Base-by-base conservation (phyloP, 2,113 vertebrate genomes). In the Hydrolagus affinis region DNA sequence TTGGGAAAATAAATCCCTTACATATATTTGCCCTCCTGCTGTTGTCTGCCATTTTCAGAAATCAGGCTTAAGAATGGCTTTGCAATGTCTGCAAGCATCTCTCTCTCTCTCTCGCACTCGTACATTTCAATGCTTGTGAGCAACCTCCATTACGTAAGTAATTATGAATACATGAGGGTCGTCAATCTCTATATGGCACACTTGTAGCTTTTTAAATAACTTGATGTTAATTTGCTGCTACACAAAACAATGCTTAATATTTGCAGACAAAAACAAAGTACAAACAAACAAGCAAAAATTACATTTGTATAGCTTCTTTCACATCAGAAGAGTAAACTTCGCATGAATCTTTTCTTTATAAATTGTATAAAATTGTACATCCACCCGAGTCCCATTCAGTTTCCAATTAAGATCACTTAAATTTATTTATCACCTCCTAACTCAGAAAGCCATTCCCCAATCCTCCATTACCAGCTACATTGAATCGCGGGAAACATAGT, bases 171-270 rank as follows among this genome's bases (percentile, higher is more conserved):
- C 44, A 19, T 56, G 32, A 19, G 72, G 11, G 73, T 56, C 56
- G 56, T 75, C 56, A 19, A 75, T 75, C 28, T 75, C 73, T 44
- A 32, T 75, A 44, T 8, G 44, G 32, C 30, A 74, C 10, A 32
- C 44, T 44, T 75, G 73, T n/a, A 75, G 56, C 73, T 75, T 44
- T 44, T 44, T 44, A 75, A 75, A 75, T 75, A 75, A 75, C 56
- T 75, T 75, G 56, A 19, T 75, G 21, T 75, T 75, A 75, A 6
- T 44, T 75, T 75, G 32, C 19, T 30, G 15, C 32, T 75, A n/a
- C 21, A 57, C 17, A 44, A 56, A 19, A 19, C 19, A 21, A 21
- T 30, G 73, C 28, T 75, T 30, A 30, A 75, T 30, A 75, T 56
- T 32, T 75, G 21, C 21, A 56, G 8, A 75, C n/a, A 8, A 57